Conservation (phyloP, 2,113 vertebrate genomes). For the Circaetus gallicus region DNA sequence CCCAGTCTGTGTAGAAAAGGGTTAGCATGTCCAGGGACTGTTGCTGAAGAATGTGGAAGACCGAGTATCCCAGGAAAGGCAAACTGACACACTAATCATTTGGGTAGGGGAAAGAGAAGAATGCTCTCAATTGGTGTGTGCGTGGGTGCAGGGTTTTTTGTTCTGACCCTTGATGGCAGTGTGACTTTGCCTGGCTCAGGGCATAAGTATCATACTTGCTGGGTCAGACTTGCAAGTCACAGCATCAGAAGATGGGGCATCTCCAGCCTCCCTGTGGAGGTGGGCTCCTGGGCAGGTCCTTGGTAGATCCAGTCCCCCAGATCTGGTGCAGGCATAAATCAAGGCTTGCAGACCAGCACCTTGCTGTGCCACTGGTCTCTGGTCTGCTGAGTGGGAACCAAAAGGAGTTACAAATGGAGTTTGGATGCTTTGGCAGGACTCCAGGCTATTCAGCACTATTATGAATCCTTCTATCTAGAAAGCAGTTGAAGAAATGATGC, state of each 20-base stretch:
- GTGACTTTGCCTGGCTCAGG: not conserved
- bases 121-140: fast-evolving
- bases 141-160: not conserved
- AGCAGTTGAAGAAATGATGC: not conserved
- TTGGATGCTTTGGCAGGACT: not conserved
- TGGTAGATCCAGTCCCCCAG: not conserved
- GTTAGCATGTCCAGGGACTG: not conserved
- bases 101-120: not conserved
- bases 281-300: not conserved
- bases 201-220: not conserved
- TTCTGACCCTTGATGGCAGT: not conserved
- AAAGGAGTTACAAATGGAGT: not conserved
- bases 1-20: not conserved
- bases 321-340: not conserved
- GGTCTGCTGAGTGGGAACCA: not conserved
- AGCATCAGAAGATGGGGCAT: not conserved
- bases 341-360: not conserved
- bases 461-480: not conserved
- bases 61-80: not conserved
- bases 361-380: not conserved
- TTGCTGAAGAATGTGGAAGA: not conserved
- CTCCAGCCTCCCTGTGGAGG: not conserved
- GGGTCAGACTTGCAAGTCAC: not conserved
- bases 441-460: not conserved
- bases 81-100: not conserved